Conservation (phyloP, 2,113 vertebrate species). For the Rhinoderma darwinii region DNA sequence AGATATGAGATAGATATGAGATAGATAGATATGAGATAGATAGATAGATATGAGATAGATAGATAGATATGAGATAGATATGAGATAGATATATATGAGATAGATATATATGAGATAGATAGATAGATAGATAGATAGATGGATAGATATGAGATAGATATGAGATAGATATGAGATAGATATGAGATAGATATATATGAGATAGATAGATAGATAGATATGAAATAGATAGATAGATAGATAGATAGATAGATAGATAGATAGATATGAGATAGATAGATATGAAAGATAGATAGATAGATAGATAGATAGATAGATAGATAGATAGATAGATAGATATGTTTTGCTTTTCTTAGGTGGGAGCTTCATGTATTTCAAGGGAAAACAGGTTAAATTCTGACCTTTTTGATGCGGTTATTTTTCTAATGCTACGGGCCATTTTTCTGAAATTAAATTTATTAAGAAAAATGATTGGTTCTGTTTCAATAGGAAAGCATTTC, state of each 20-base stretch:
- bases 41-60: neutral
- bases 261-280: neutral
- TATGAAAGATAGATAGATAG: neutral
- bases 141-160: neutral
- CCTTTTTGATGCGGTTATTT: neutral
- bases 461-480: constrained; percentile 45
- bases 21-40: too few relatives aligned
- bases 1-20: neutral
- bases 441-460: constrained; percentile 44
- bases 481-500: constrained; percentile 15
- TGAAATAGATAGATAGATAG: neutral
- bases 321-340: neutral
- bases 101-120: neutral
- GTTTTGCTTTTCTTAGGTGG: neutral
- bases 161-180: too few relatives aligned
- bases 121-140: too few relatives aligned
- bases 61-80: neutral
- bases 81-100: neutral
- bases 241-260: neutral
- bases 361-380: neutral
- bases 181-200: neutral
- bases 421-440: constrained; percentile 1
- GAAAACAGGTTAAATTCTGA: neutral
- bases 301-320: neutral
- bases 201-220: neutral